Percentiles rank a stretch among this genome's conserved stretches.
These are phyloP conservation scores for Sarcophaga bullata DNA, from an alignment of 1,140 invertebrate species.

Conservation along the genomic window DNA sequence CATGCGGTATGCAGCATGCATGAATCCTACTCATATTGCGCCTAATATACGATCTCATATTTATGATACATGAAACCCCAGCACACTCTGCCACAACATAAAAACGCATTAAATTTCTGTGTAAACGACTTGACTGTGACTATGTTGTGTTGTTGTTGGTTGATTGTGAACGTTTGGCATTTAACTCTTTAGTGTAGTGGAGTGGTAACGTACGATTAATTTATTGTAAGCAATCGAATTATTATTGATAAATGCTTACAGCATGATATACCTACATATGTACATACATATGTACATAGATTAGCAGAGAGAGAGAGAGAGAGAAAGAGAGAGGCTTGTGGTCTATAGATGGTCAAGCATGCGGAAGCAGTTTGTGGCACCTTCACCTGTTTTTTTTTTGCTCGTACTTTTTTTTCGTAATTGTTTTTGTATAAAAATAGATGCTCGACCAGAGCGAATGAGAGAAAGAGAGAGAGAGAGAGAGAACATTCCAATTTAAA, in stretches of 20 bases:
- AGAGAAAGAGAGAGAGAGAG: neutral
- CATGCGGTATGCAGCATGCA: neutral
- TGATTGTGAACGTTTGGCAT: too few species aligned
- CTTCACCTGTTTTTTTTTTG: too few species aligned
- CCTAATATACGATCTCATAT: slow-evolving; percentile 28
- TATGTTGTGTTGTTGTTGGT: too few species aligned
- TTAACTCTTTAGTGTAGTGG: too few species aligned
- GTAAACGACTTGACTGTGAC: neutral
- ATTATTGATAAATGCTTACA: slow-evolving; percentile 5
- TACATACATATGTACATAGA: neutral
- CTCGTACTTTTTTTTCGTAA: too few species aligned
- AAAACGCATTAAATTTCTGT: slow-evolving; percentile 38
- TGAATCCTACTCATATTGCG: slow-evolving; percentile 29
- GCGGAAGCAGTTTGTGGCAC: neutral
- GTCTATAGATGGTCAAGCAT: neutral
- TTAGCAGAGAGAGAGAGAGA: neutral
- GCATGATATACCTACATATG: neutral
- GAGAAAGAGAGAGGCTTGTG: neutral
- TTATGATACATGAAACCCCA: slow-evolving; percentile 9
- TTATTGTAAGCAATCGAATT: slow-evolving; percentile 10
- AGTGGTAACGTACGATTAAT: neutral
- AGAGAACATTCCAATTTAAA: slow-evolving; percentile 7
- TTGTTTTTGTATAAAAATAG: too few species aligned
- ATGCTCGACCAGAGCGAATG: too few species aligned
- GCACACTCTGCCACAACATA: neutral